phyloP scores from a whole-genome alignment of 2,888 invertebrate genomes.

The Stegana nigrithorax region DNA sequence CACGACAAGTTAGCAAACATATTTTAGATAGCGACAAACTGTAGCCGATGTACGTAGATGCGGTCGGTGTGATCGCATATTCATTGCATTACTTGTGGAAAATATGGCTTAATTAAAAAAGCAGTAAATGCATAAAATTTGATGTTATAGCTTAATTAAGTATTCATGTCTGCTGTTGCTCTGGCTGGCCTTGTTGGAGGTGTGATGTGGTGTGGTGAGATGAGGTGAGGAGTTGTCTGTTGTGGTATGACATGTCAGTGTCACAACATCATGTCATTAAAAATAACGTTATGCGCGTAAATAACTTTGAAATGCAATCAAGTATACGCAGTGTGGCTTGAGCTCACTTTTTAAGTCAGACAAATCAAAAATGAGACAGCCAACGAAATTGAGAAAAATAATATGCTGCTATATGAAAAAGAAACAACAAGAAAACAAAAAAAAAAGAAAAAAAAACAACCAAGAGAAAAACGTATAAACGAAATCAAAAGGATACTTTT shows the following conservation, averaged over 20 bases:
- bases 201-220: background rate
- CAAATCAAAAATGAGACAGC: background rate
- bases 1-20: too few species aligned
- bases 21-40: too few species aligned
- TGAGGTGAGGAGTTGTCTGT: background rate
- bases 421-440: too few species aligned
- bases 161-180: slow-evolving; percentile 10
- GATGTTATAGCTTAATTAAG: slow-evolving; percentile 19
- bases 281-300: slow-evolving; percentile 8
- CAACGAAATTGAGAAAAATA: background rate
- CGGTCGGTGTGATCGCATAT: too few species aligned
- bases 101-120: too few species aligned
- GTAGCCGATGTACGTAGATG: too few species aligned
- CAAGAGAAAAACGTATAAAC: too few species aligned
- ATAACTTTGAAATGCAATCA: slow-evolving; percentile 14
- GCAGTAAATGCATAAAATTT: too few species aligned
- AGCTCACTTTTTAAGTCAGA: background rate
- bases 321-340: background rate
- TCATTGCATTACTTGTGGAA: too few species aligned
- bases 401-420: background rate
- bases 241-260: slow-evolving; percentile 7
- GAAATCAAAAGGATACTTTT: background rate
- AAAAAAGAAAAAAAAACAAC: too few species aligned
- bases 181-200: background rate
- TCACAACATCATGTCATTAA: slow-evolving; percentile 16